A percentile compares a stretch with the other conserved stretches of the same genome.
Conservation (phyloP, 2,888 invertebrate species). For the Sympetrum striolatum region DNA sequence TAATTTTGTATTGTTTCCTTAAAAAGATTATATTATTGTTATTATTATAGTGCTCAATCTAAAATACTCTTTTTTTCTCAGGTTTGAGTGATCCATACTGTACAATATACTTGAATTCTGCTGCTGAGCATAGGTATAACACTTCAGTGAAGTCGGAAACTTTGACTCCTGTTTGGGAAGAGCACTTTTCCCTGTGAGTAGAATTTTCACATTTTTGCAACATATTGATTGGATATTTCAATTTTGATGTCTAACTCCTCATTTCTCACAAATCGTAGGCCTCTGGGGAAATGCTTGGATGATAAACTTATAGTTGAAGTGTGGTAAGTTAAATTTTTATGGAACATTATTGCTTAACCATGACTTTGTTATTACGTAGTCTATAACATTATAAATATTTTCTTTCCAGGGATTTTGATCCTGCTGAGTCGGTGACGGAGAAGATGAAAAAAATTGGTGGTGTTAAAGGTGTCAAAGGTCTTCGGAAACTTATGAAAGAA, state of each 20-base stretch:
- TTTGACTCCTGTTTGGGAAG: constrained; percentile 93
- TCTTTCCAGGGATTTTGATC: constrained; percentile 79
- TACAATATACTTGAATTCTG: constrained; percentile 83
- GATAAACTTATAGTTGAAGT: constrained; percentile 83
- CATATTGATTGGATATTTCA: neutral
- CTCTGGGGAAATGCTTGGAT: constrained; percentile 74
- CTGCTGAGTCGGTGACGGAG: constrained; percentile 86
- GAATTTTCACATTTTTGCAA: neutral
- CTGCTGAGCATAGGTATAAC: constrained; percentile 79
- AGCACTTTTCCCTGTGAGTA: constrained; percentile 94
- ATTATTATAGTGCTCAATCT: neutral
- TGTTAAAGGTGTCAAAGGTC: constrained; percentile 84
- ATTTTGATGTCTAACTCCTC: neutral
- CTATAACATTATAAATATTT: too few relatives aligned
- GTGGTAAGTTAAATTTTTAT: constrained; percentile 67
- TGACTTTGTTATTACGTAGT: too few relatives aligned
- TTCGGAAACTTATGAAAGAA: constrained; percentile 85
- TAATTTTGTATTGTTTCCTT: too few relatives aligned
- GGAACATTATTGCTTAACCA: neutral
- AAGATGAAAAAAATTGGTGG: constrained; percentile 86
- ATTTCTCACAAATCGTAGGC: constrained; percentile 67
- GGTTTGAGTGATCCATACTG: constrained; percentile 98
- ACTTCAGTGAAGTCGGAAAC: constrained; percentile 92
- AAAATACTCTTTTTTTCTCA: constrained; percentile 52
- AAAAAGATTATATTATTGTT: too few relatives aligned